Evolutionary conservation across 2,888 invertebrate genomes (phyloP), one percentile per base, ranked within the genome.

Genomic region (Thereva nobilitata): DNA sequence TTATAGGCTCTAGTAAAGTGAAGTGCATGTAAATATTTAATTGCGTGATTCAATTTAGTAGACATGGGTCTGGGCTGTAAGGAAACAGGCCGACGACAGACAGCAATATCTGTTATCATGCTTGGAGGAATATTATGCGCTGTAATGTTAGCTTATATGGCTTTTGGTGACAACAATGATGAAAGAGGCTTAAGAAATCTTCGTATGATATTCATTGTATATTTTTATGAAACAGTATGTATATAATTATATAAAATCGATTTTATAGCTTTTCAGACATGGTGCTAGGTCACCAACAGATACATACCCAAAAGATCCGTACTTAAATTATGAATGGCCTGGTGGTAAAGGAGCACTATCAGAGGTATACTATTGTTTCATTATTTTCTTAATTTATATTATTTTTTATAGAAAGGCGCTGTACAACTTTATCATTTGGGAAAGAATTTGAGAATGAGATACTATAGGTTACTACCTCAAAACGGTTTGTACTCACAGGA

Each of bases 311-410:
- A 92, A 87, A 75, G 95, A 96, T 81, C 91, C 92, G 1, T 86
- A 92, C 76, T 85, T 85, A 68, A 83, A 88, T 70, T 86, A 89
- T 73, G 83, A 85, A 63, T 96, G 95, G 95, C 88, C 89, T 4
- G 89, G 89, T 72, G 95, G 95, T 52, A 85, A 86, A 75, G 93
- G 93, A 5, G 86, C 92, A 61, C 84, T 96, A 35, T 93, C 92
- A 9, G 75, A 73, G 75, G 80, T 76, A 68, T 5, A 40, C 23
- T 41, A 42, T 45, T n/a, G n/a, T 37, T 10, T 52, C 8, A 4
- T 49, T 7, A 55, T 47, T 52, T 9, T 55, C 5, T n/a, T 37
- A 1, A 4, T 4, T 4, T 40, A 9, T 49, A 7, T 40, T n/a
- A 56, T 55, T 10, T 40, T 10, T 55, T 34, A 12, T 54, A 65